Evolutionary conservation across 2,888 invertebrate genomes (phyloP), one percentile per base, ranked within the genome.

Genomic region (Phaonia tiefii): DNA sequence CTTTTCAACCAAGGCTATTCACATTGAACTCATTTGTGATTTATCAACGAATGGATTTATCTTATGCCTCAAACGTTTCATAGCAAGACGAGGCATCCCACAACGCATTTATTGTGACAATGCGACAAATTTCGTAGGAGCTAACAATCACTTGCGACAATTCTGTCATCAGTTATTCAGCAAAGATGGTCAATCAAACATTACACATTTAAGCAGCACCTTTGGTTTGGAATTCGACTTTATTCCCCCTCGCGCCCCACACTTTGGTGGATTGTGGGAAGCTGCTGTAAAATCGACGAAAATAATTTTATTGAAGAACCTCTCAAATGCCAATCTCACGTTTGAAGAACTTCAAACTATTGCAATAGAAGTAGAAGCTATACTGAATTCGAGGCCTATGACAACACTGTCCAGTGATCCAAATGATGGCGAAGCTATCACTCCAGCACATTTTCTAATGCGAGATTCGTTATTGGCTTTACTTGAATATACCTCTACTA

Each of bases 221-320:
- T n/a, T n/a, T n/a, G 39, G 20, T 70, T 71, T 51, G 42, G 66
- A 31, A 70, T 79, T 31, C n/a, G 66, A 15, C 69, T 75, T 49
- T 31, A 76, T 49, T 56, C 74, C 46, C 75, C 82, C 56, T 46
- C 74, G 79, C 44, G 75, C 81, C 20, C 82, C 83, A 22, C 80
- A 84, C 37, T 84, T 83, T 63, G 82, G 80, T 8, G 82, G 79
- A 17, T 37, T 80, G 10, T 80, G 80, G 76, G 73, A 80, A 42
- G 79, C 74, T 10, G 75, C 69, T 7, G 73, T 66, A 5, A 84
- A 82, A 25, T 66, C 74, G 15, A 42, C 75, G 15, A 65, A 65
- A 65, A 4, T 51, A n/a, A n/a, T 70, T n/a, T 46, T 78, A 20
- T 37, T 46, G 5, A 51, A 69, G 13, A 75, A 74, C 7, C n/a